Percentiles rank a stretch among this genome's conserved stretches.
Evolutionary conservation across 1,140 invertebrate genomes (phyloP).

Genomic region (Chironomus striatipennis): DNA sequence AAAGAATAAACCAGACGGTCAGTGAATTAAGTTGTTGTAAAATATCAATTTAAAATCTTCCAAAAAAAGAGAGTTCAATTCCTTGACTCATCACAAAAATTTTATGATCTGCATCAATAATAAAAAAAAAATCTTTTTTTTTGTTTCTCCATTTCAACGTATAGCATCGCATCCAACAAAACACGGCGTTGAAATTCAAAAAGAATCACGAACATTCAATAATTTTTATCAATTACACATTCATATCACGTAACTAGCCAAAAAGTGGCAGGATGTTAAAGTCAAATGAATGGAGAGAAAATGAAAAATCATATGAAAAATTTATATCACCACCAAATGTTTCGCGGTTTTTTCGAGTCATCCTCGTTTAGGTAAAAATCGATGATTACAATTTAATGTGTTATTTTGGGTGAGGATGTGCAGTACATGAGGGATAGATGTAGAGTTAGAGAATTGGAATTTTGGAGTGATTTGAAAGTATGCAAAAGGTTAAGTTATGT

Average conservation of each 20-base stretch:
- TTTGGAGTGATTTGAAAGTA: too few relatives aligned
- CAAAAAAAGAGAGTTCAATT: too few relatives aligned
- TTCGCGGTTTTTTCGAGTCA: background rate
- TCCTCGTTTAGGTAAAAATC: background rate
- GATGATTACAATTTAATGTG: too few relatives aligned
- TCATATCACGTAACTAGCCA: constrained; percentile 6
- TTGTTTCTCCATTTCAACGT: background rate
- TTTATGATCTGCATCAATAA: constrained; percentile 8
- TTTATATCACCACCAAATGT: constrained; percentile 2
- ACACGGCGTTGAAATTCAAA: background rate
- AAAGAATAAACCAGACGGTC: background rate
- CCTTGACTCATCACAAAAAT: background rate
- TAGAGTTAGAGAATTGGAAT: too few relatives aligned
- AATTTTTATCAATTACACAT: background rate
- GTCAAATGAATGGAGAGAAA: background rate
- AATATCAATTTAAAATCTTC: background rate
- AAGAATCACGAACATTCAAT: background rate
- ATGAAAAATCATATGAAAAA: constrained; percentile 7
- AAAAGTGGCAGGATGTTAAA: constrained; percentile 12
- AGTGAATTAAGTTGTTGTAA: constrained; percentile 9
- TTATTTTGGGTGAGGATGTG: too few relatives aligned
- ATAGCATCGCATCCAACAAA: background rate
- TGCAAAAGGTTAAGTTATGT: too few relatives aligned
- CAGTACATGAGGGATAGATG: too few relatives aligned
- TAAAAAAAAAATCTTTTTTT: background rate